phyloP scores from a whole-genome alignment of 2,888 invertebrate species.

The Xanthorhoe spadicearia region DNA sequence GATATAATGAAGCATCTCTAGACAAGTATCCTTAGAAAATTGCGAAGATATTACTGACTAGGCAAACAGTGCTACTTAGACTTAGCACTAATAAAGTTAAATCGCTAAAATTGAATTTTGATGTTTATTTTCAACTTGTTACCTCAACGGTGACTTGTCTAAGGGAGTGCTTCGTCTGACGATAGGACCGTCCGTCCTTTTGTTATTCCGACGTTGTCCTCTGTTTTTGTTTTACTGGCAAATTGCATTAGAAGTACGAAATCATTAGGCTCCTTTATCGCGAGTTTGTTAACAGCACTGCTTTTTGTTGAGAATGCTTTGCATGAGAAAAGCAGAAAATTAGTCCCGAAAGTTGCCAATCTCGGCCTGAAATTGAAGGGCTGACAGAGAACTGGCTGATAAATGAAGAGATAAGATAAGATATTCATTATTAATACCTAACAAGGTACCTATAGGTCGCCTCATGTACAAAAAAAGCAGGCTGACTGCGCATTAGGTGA shows the following conservation, averaged over 20 bases:
- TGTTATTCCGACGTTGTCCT: constrained; percentile 28
- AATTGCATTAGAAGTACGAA: constrained; percentile 28
- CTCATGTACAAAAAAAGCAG: too few relatives aligned
- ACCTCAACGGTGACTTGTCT: constrained; percentile 18
- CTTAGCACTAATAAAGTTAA: neutral
- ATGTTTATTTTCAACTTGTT: neutral
- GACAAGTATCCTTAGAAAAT: constrained; percentile 3
- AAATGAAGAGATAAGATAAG: constrained; percentile 8
- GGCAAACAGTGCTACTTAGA: neutral
- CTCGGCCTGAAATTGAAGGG: neutral
- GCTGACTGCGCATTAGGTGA: too few relatives aligned
- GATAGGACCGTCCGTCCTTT: constrained; percentile 8
- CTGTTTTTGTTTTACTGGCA: constrained; percentile 32
- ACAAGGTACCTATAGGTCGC: too few relatives aligned
- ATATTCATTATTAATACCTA: neutral
- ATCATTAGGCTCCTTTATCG: constrained; percentile 34
- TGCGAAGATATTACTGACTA: neutral
- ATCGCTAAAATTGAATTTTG: neutral
- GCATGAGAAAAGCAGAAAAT: constrained; percentile 31
- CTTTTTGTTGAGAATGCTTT: constrained; percentile 26
- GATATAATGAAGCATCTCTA: constrained; percentile 21
- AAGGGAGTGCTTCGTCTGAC: constrained; percentile 3
- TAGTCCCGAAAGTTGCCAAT: constrained; percentile 15
- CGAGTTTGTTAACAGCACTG: constrained; percentile 15
- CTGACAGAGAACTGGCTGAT: neutral